A percentile compares a stretch with the other conserved stretches of the same genome.
These are phyloP conservation scores for Sylvia borin DNA, from an alignment of 2,797 vertebrate species.

Conservation along the genomic window DNA sequence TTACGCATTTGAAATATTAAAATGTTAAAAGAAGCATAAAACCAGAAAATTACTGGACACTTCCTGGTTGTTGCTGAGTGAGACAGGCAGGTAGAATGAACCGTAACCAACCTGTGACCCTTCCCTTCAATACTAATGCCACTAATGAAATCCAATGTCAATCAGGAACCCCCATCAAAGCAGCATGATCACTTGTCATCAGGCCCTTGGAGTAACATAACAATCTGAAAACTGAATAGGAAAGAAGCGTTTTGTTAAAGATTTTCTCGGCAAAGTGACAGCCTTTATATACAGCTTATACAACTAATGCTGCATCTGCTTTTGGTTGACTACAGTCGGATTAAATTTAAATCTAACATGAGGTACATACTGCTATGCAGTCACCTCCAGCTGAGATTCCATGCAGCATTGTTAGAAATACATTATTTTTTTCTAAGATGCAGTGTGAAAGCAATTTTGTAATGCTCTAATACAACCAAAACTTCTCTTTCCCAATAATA, in stretches of 20 bases:
- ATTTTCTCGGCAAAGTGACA: neutral
- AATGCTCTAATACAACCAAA: conserved; percentile 11
- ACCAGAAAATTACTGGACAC: conserved; percentile 41
- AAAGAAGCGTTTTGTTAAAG: conserved; percentile 4
- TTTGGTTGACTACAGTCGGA: neutral
- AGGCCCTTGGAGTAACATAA: neutral
- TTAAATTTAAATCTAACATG: conserved; percentile 19
- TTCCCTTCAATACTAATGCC: conserved; percentile 10
- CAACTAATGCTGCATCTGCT: neutral
- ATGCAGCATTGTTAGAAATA: neutral
- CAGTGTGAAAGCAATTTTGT: conserved; percentile 13
- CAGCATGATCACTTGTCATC: neutral
- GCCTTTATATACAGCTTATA: neutral
- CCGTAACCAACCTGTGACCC: neutral
- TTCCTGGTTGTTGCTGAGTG: conserved; percentile 4
- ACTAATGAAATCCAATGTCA: conserved; percentile 35
- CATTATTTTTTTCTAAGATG: conserved; percentile 42
- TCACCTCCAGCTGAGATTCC: conserved; percentile 11
- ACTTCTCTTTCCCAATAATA: neutral
- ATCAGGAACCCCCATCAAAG: conserved; percentile 10
- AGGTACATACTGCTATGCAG: neutral
- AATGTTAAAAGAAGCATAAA: conserved; percentile 45
- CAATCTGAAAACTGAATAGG: neutral
- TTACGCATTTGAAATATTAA: conserved; percentile 45
- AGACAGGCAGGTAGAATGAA: conserved; percentile 48